phyloP scores from a whole-genome alignment of 1,140 invertebrate genomes.

The Platorchestia sp. region DNA sequence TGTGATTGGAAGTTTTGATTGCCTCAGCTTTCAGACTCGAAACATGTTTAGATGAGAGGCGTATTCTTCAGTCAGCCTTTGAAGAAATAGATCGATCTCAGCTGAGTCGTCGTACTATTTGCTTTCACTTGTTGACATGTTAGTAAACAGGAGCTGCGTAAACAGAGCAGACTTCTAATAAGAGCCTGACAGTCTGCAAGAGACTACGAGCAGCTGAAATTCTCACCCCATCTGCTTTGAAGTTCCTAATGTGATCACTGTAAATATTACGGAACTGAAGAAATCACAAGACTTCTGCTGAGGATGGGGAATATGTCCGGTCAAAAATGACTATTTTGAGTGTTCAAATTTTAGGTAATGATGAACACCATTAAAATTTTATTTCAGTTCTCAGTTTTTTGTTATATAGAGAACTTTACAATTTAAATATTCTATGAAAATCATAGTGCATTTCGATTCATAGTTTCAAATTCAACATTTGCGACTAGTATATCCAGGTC shows the following conservation, averaged over 20 bases:
- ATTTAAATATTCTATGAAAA: too few species aligned
- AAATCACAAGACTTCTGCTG: too few species aligned
- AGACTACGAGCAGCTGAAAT: background rate
- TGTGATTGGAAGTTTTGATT: background rate
- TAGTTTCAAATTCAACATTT: too few species aligned
- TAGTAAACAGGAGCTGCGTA: background rate
- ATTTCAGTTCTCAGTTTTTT: background rate
- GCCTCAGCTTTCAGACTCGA: background rate
- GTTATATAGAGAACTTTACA: too few species aligned
- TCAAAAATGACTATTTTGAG: too few species aligned
- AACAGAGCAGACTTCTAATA: background rate
- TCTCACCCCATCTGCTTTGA: background rate
- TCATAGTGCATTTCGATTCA: too few species aligned
- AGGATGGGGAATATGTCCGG: too few species aligned
- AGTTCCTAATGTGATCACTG: background rate
- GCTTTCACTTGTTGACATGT: background rate
- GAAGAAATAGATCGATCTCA: background rate
- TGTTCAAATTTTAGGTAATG: too few species aligned
- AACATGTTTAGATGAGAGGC: background rate
- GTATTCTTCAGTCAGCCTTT: background rate
- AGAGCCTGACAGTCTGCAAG: background rate
- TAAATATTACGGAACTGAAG: too few species aligned
- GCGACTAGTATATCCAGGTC: too few species aligned
- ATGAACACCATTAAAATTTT: background rate
- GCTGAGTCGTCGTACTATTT: background rate